phyloP scores from a whole-genome alignment of 2,797 vertebrate species.

The Threskiornis aethiopicus region DNA sequence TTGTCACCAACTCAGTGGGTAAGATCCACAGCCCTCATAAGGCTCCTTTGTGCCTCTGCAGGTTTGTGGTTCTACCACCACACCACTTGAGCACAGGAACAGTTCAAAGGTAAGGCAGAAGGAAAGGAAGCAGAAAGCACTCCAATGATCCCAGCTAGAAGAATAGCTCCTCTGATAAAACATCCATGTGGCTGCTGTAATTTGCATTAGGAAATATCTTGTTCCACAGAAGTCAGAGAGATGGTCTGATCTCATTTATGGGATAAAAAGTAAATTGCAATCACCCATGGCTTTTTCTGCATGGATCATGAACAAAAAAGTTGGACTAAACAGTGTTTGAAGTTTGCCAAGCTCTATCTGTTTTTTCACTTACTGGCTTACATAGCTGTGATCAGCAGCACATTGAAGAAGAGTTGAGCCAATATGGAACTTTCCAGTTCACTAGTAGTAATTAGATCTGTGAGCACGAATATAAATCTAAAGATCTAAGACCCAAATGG shows the following conservation, averaged over 20 bases:
- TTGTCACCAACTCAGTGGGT: background rate
- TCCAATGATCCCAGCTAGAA: background rate
- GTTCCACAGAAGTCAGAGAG: background rate
- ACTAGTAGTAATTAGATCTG: background rate
- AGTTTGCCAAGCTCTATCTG: background rate
- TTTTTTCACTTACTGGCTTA: background rate
- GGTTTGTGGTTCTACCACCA: background rate
- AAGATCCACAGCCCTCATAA: background rate
- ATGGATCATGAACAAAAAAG: background rate
- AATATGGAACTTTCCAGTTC: background rate
- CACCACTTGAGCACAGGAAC: background rate
- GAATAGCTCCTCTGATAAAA: background rate
- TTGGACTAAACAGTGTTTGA: background rate
- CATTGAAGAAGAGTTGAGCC: background rate
- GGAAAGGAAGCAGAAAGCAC: background rate
- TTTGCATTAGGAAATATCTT: background rate
- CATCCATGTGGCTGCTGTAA: background rate
- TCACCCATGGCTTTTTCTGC: background rate
- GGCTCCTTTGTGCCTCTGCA: background rate
- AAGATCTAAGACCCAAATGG: background rate
- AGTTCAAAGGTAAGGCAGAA: background rate
- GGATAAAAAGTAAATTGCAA: background rate
- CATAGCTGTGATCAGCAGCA: background rate
- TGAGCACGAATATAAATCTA: background rate
- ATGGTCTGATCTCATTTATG: background rate